A percentile compares a stretch with the other conserved stretches of the same genome.
phyloP scores from a whole-genome alignment of 2,888 invertebrate genomes.

The Himalopsyche kuldschensis region DNA sequence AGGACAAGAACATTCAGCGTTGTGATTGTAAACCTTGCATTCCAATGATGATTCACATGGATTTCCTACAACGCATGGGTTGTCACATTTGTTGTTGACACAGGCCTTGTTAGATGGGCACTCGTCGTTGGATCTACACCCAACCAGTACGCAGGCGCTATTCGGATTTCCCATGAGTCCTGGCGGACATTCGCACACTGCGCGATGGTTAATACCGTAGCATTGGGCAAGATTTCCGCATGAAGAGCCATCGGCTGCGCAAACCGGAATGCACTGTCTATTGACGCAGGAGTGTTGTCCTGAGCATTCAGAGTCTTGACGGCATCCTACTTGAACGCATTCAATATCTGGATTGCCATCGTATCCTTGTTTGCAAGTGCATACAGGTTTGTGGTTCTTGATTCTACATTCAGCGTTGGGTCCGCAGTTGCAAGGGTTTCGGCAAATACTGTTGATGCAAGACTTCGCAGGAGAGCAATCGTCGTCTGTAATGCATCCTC shows the following conservation, averaged over 20 bases:
- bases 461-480: constrained; percentile 79
- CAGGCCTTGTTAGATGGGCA: constrained; percentile 82
- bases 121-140: constrained; percentile 77
- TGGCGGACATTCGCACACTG: constrained; percentile 81
- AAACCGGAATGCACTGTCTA: constrained; percentile 79
- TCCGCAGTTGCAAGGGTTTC: constrained; percentile 84
- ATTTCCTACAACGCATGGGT: constrained; percentile 70
- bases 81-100: constrained; percentile 76
- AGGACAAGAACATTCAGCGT: constrained; percentile 80
- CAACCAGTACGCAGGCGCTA: constrained; percentile 75
- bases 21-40: constrained; percentile 76
- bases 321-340: constrained; percentile 75
- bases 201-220: constrained; percentile 76
- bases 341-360: constrained; percentile 84
- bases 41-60: constrained; percentile 73
- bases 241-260: constrained; percentile 67
- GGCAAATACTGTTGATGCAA: constrained; percentile 79
- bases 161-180: constrained; percentile 82
- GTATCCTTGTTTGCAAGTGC: constrained; percentile 80
- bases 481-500: constrained; percentile 73
- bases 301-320: constrained; percentile 75
- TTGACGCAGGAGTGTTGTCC: constrained; percentile 83
- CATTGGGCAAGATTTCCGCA: constrained; percentile 82
- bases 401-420: constrained; percentile 83
- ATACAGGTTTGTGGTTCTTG: constrained; percentile 83